A percentile compares a stretch with the other conserved stretches of the same genome.
These are phyloP conservation scores for Piaya cayana DNA, from an alignment of 2,113 vertebrate genomes.

Conservation along the genomic window DNA sequence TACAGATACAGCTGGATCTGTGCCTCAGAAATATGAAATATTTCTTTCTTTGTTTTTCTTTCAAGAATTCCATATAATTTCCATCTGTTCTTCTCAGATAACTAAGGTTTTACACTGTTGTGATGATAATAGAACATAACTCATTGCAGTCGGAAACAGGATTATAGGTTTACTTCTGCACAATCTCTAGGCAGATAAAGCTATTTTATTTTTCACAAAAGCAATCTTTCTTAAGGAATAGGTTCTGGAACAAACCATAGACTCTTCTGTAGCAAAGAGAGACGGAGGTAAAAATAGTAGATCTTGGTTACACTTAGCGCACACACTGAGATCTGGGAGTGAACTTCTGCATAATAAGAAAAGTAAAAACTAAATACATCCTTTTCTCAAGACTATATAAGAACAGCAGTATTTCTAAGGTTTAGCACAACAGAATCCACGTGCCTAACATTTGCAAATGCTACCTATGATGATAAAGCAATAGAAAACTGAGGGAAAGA, in stretches of 20 bases:
- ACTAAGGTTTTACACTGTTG: neutral
- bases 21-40: neutral
- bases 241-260: neutral
- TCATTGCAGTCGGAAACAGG: neutral
- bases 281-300: neutral
- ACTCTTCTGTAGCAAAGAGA: neutral
- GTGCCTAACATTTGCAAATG: neutral
- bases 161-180: neutral
- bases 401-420: neutral
- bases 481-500: neutral
- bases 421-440: neutral
- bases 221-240: neutral
- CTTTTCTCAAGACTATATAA: neutral
- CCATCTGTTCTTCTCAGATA: neutral
- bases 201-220: neutral
- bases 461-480: neutral
- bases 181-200: neutral
- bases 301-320: neutral
- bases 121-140: neutral
- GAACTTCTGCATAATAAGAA: neutral
- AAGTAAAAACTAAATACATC: neutral
- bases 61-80: neutral
- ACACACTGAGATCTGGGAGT: neutral
- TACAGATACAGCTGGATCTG: neutral
- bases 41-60: neutral